phyloP scores from a whole-genome alignment of 2,888 invertebrate species.

The Eupithecia dodoneata region DNA sequence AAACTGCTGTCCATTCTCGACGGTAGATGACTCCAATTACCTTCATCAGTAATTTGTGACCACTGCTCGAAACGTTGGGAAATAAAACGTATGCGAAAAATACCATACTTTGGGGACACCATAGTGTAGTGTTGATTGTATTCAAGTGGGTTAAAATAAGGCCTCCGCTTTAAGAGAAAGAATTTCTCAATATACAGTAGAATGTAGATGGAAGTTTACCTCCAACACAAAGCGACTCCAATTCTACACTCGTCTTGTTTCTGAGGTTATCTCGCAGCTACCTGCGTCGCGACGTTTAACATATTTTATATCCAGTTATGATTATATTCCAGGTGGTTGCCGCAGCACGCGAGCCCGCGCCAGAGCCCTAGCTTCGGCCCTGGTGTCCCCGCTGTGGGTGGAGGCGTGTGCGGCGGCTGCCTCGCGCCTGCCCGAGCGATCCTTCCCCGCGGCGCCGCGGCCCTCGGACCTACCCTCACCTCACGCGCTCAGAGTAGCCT shows the following conservation, averaged over 20 bases:
- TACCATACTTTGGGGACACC: too few species aligned
- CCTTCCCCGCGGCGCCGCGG: constrained; percentile 68
- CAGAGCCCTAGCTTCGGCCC: constrained; percentile 62
- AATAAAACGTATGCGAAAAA: background rate
- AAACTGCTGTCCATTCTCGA: background rate
- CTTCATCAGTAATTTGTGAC: background rate
- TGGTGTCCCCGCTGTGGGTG: constrained; percentile 78
- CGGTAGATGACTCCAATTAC: background rate
- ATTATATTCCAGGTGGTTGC: constrained; percentile 59
- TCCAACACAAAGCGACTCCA: background rate
- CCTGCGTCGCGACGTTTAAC: background rate
- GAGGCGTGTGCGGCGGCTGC: constrained; percentile 69
- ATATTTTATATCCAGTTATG: background rate
- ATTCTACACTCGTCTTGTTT: background rate
- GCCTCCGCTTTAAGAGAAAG: too few species aligned
- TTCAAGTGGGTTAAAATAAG: too few species aligned
- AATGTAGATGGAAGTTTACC: background rate
- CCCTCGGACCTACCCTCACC: constrained; percentile 75
- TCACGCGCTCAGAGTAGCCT: constrained; percentile 55
- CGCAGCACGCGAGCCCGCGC: constrained; percentile 61
- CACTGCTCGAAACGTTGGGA: background rate
- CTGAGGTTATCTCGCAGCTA: background rate
- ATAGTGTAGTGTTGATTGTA: too few species aligned
- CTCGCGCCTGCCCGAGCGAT: constrained; percentile 57
- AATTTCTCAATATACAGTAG: background rate